These are phyloP conservation scores for Paracentrotus lividus DNA, from an alignment of 53 echinoderm and acorn worm species.

Conservation along the genomic window DNA sequence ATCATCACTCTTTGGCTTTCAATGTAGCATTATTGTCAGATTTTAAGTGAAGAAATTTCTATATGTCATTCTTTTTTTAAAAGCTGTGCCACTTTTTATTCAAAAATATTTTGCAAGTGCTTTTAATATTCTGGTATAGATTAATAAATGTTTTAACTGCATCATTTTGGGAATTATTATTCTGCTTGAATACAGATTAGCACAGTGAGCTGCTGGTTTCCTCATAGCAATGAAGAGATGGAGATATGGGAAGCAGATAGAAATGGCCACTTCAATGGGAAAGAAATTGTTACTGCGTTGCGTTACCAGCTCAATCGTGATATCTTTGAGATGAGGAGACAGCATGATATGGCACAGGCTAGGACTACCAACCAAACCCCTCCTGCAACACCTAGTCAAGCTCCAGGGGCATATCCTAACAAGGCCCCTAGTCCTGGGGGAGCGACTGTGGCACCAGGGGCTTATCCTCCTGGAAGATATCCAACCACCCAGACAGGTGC, in stretches of 20 bases:
- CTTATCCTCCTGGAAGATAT: constrained; percentile 30
- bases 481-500: not conserved
- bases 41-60: no score
- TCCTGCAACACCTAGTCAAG: not conserved
- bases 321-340: not conserved
- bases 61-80: no score
- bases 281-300: constrained; percentile 75
- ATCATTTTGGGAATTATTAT: not conserved
- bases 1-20: no score
- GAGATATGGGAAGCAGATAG: constrained; percentile 86
- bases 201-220: constrained; percentile 81
- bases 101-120: no score
- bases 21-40: no score
- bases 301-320: constrained; percentile 60
- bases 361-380: not conserved
- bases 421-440: not conserved
- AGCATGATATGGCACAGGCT: constrained; percentile 14
- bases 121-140: no score
- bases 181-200: constrained; percentile 64
- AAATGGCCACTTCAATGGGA: constrained; percentile 74
- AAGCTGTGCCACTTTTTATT: no score
- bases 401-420: not conserved
- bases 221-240: constrained; percentile 88
- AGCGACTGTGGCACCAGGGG: not conserved
- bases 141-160: no score